Percentiles rank a stretch among this genome's conserved stretches.
Conservation (phyloP, 2,113 vertebrate species). For the Bos javanicus region DNA sequence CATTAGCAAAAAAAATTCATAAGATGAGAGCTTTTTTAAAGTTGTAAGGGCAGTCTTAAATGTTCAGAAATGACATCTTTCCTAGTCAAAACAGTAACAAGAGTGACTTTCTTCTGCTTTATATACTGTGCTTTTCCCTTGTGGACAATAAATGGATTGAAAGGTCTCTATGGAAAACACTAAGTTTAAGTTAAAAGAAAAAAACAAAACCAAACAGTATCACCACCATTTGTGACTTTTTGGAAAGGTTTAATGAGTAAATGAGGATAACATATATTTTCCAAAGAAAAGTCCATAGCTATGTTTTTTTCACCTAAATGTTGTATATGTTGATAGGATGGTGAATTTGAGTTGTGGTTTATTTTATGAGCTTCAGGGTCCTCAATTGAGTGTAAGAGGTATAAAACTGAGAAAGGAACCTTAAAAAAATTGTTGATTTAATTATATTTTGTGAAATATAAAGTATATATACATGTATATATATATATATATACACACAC, state of each 20-base stretch:
- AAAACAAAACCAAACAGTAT: not conserved
- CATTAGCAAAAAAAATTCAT: not conserved
- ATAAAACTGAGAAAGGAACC: not conserved
- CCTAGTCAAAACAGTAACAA: not conserved
- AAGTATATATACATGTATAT: not conserved
- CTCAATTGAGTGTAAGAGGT: not conserved
- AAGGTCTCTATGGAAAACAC: not conserved
- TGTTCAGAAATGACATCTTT: not conserved
- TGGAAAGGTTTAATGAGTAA: not conserved
- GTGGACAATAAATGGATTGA: not conserved
- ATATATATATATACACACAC: too few species aligned
- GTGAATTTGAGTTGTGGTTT: not conserved
- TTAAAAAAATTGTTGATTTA: not conserved
- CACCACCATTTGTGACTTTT: not conserved
- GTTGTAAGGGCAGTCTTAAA: not conserved
- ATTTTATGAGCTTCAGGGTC: not conserved
- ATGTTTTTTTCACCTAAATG: not conserved
- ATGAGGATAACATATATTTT: not conserved
- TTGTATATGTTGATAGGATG: not conserved
- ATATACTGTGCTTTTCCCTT: not conserved
- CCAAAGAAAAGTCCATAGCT: not conserved
- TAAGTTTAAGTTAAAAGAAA: not conserved
- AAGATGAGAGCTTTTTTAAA: not conserved
- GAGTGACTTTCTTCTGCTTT: not conserved
- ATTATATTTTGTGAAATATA: not conserved